A percentile compares a stretch with the other conserved stretches of the same genome.
Conservation (phyloP, 2,797 vertebrate species). For the Gastrophryne carolinensis region DNA sequence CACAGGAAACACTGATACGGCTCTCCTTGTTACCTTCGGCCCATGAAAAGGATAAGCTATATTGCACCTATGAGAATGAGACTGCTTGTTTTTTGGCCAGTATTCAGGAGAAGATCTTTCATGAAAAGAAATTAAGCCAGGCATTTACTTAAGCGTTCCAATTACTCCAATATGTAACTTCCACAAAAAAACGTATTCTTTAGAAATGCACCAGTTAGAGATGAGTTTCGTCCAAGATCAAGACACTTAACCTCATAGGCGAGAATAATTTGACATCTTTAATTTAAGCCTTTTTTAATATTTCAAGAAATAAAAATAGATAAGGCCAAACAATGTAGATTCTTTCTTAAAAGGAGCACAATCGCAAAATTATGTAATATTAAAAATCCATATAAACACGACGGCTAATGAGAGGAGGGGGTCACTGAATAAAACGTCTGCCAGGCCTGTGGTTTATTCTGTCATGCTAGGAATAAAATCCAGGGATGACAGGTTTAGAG, state of each 20-base stretch:
- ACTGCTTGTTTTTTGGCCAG: constrained; percentile 10
- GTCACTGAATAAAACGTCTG: no score
- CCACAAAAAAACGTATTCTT: not conserved
- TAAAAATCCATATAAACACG: no score
- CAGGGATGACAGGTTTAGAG: no score
- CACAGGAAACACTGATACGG: constrained; percentile 1
- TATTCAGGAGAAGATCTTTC: not conserved
- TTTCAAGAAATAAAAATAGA: no score
- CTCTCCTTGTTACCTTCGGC: not conserved
- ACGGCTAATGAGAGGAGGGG: no score
- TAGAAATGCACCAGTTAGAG: not conserved
- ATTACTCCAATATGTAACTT: not conserved
- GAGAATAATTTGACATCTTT: not conserved
- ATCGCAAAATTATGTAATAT: no score
- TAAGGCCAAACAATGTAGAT: no score
- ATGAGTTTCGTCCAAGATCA: not conserved
- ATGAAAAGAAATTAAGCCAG: constrained; percentile 5
- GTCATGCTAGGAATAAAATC: no score
- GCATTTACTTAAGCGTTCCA: not conserved
- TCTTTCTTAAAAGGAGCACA: no score
- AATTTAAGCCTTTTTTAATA: no score
- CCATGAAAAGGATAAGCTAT: not conserved
- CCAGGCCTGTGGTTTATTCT: no score
- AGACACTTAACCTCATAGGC: not conserved
- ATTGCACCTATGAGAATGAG: constrained; percentile 24